Base-by-base conservation (phyloP, 2,797 vertebrate species). In the Pipistrellus nathusii region DNA sequence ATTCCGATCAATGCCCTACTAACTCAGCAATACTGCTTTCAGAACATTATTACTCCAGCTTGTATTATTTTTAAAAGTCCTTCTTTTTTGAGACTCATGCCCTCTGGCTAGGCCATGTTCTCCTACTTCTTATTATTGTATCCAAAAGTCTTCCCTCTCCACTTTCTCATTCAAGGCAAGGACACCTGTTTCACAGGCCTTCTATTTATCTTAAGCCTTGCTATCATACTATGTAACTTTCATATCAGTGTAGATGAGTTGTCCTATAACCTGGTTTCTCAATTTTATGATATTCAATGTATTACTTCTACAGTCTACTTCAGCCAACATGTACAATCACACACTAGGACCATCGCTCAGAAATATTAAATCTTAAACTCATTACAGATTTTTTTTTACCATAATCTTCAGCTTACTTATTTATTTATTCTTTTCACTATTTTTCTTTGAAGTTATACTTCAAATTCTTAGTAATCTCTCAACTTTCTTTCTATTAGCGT, bases 391-490 rank as follows among this genome's bases (percentile, higher is more conserved):
- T 41, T 20, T 62, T 69, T 82, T 86, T 71, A 83, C 11, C 32
- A 35, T n/a, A 82, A 35, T 3, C 8, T 81, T 10, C 30, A 68
- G 21, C 11, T 85, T 76, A 59, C 13, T 57, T 7, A 27, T n/a
- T 57, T 15, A 53, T 94, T 81, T n/a, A 68, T 27, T 90, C 7
- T 77, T 93, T 82, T 23, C 51, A 69, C 51, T 35, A 38, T n/a
- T 27, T 2, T 30, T 71, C 77, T 80, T 88, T 38, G 25, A 93
- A n/a, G 20, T 72, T 76, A 62, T 18, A 93, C n/a, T 88, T 85
- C 14, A 72, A 66, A 82, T 89, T 68, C 35, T 82, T 82, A 72
- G 12, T 68, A 15, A 7, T 69, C 7, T 17, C 46, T 82, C 8
- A 78, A 66, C 62, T 55, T 41, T 55, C 20, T 69, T 41, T 55